Percentiles rank a stretch among this genome's conserved stretches.
Conservation (phyloP, 1,140 invertebrate genomes). For the Caenorhabditis inopinata region DNA sequence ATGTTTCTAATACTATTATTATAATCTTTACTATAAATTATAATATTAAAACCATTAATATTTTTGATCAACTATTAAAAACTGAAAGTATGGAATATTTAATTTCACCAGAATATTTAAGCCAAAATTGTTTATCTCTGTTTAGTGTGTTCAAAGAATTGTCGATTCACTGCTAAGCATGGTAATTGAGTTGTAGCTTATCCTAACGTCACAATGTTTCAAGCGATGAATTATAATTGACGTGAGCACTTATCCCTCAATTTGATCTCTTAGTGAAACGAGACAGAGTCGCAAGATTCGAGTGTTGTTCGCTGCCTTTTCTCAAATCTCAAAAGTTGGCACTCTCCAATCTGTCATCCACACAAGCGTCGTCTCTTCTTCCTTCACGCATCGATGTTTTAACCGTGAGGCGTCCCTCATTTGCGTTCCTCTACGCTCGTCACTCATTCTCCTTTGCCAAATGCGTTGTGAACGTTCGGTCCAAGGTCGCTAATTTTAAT, state of each 20-base stretch:
- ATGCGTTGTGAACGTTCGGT: neutral
- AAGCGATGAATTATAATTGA: neutral
- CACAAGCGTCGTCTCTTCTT: neutral
- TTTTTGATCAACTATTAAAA: too few relatives aligned
- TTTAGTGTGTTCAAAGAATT: too few relatives aligned
- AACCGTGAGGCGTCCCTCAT: neutral
- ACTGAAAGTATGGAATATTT: too few relatives aligned
- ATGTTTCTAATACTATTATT: too few relatives aligned
- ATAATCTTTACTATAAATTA: too few relatives aligned
- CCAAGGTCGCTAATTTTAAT: neutral
- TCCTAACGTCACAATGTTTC: too few relatives aligned
- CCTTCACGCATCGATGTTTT: slow-evolving; percentile 11
- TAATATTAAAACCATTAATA: too few relatives aligned
- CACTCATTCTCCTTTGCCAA: neutral
- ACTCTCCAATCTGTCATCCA: neutral
- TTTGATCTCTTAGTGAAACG: slow-evolving; percentile 8
- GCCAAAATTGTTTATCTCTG: too few relatives aligned
- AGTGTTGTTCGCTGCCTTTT: neutral
- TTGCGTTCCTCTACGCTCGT: slow-evolving; percentile 11
- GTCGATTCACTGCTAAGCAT: too few relatives aligned
- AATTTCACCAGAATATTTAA: too few relatives aligned
- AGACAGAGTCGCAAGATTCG: neutral
- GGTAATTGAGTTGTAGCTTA: too few relatives aligned
- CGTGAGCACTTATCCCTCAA: slow-evolving; percentile 19
- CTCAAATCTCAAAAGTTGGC: neutral